Conservation (phyloP, 2,113 vertebrate species). For the Anas platyrhynchos region DNA sequence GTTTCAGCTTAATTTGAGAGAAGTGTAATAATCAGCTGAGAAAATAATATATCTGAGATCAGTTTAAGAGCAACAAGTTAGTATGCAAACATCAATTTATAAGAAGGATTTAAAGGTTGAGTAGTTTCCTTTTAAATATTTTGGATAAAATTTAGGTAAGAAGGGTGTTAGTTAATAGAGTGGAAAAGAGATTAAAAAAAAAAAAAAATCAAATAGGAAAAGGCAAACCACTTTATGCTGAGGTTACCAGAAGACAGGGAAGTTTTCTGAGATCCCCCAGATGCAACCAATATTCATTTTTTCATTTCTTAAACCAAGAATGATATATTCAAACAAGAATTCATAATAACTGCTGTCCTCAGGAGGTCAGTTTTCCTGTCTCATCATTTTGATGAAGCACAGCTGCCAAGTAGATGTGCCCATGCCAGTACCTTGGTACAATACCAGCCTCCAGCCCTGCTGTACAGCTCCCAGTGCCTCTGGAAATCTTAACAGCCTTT, state of each 20-base stretch:
- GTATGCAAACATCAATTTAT: not conserved
- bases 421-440: rapidly evolving
- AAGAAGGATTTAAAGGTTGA: not conserved
- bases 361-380: not conserved
- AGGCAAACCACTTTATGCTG: not conserved
- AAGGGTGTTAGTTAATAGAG: not conserved
- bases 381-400: too few relatives aligned
- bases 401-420: too few relatives aligned
- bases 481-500: not conserved
- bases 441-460: not conserved
- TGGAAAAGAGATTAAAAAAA: not conserved
- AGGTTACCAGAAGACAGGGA: not conserved
- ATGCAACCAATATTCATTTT: not conserved
- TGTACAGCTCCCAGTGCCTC: rapidly evolving
- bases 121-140: not conserved
- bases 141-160: not conserved
- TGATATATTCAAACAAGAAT: not conserved
- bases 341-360: not conserved
- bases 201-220: not conserved
- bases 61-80: not conserved
- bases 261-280: not conserved
- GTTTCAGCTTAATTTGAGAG: not conserved
- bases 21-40: rapidly evolving
- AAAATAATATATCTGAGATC: not conserved
- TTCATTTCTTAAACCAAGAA: not conserved